Base-by-base conservation (phyloP, 2,888 invertebrate genomes). In the Ecliptopera silaceata region DNA sequence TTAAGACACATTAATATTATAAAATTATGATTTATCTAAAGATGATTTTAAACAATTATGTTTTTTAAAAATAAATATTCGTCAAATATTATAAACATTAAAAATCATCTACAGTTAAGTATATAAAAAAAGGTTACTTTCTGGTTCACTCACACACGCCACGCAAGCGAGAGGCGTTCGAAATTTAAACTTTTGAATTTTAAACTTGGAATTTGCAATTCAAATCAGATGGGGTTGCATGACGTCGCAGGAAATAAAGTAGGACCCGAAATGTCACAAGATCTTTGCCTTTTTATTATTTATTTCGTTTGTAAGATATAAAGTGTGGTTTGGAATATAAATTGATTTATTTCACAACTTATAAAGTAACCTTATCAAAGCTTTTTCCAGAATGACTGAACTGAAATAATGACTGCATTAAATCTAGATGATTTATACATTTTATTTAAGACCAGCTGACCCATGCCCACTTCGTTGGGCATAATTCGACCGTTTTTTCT, bases 191-290 rank as follows among this genome's bases (percentile, higher is more conserved):
- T n/a, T 72, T 83, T 76, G 75, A 74, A 83, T 83, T 87, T 87
- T 76, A 79, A 85, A 70, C 81, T 79, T 74, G 70, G 74, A 84
- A 80, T 59, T 59, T 59, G 59, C 59, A 78, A 78, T 69, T 75
- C 75, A 71, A 78, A 75, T 57, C 56, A 61, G 67, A 60, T 43
- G 54, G 68, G 69, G 62, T 57, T 70, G 69, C 72, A 73, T 87
- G 87, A 88, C 88, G 85, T 82, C 77, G 85, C 87, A 85, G 83
- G 84, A 86, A 86, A 82, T 79, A 74, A 72, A 78, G 62, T 65
- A 61, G 53, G 69, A 64, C 59, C 54, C 59, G 50, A 53, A 60
- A 60, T 60, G 59, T 56, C 56, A 60, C 44, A 53, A 53, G 43
- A 51, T 47, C 41, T 55, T 38, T 22, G 29, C n/a, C 34, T 48